Conservation (phyloP, 2,113 vertebrate species). For the Myrmecobius fasciatus region DNA sequence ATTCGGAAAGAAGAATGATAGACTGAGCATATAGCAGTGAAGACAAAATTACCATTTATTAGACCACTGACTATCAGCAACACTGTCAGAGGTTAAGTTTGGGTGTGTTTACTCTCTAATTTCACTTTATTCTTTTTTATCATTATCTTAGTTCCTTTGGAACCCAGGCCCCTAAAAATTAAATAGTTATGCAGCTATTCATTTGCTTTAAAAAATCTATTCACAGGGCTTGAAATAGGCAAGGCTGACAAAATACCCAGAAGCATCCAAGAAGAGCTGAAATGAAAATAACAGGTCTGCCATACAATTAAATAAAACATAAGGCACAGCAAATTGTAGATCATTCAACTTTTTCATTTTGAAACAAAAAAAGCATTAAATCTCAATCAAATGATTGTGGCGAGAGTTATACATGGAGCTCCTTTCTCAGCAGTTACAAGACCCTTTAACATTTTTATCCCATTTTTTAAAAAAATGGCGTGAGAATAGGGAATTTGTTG, state of each 20-base stretch:
- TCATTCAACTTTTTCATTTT: slow-evolving; percentile 67
- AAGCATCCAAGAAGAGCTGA: slow-evolving; percentile 67
- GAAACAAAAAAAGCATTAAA: slow-evolving; percentile 52
- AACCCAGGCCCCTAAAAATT: slow-evolving; percentile 59
- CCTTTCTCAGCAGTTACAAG: slow-evolving; percentile 39
- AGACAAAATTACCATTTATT: slow-evolving; percentile 31
- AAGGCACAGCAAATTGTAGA: slow-evolving; percentile 68
- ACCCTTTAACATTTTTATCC: slow-evolving; percentile 9
- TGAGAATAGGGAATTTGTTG: neutral
- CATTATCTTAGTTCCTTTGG: slow-evolving; percentile 30
- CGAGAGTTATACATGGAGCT: slow-evolving; percentile 38
- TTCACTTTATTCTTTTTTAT: slow-evolving; percentile 64
- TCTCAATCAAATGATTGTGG: slow-evolving; percentile 54
- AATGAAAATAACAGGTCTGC: slow-evolving; percentile 79
- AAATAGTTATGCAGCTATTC: slow-evolving; percentile 53
- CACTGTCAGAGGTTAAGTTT: slow-evolving; percentile 54
- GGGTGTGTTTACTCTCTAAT: slow-evolving; percentile 27
- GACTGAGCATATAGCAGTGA: slow-evolving; percentile 34
- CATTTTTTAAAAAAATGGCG: slow-evolving; percentile 29
- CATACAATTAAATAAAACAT: slow-evolving; percentile 74
- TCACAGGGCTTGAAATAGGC: slow-evolving; percentile 70
- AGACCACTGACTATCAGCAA: slow-evolving; percentile 45
- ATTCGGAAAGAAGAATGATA: slow-evolving; percentile 61
- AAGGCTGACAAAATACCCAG: slow-evolving; percentile 67
- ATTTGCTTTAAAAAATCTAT: slow-evolving; percentile 72